A percentile compares a stretch with the other conserved stretches of the same genome.
Conservation (phyloP, 1,140 invertebrate species). For the Brachionus rotundiformis region DNA sequence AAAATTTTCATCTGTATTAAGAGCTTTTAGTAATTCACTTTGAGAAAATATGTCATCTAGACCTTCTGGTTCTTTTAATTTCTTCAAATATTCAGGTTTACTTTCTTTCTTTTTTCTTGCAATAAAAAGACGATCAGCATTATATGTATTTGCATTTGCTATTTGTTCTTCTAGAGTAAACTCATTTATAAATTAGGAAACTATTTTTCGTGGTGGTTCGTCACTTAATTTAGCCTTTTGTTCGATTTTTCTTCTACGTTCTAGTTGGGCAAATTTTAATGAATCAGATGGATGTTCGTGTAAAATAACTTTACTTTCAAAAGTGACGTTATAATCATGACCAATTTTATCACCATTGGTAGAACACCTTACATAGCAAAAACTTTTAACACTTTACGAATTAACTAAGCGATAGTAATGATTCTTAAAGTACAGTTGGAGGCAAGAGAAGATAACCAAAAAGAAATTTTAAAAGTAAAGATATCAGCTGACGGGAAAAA, state of each 20-base stretch:
- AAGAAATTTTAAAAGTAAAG: constrained; percentile 7
- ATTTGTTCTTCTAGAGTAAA: constrained; percentile 1
- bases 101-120: background rate
- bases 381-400: constrained; percentile 15
- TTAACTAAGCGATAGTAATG: too few species aligned
- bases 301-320: constrained; percentile 10
- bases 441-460: too few species aligned
- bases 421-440: too few species aligned
- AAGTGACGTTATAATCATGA: background rate
- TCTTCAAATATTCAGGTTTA: constrained; percentile 4
- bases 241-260: constrained; percentile 12
- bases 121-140: constrained; percentile 15
- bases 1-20: background rate
- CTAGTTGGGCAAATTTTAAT: background rate
- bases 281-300: constrained; percentile 1
- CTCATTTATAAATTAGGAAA: background rate
- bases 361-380: constrained; percentile 1
- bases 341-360: background rate
- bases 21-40: background rate
- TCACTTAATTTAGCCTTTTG: constrained; percentile 10
- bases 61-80: background rate
- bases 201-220: background rate
- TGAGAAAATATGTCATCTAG: background rate
- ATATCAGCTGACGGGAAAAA: background rate
- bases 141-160: background rate